A percentile compares a stretch with the other conserved stretches of the same genome.
Evolutionary conservation across 2,797 vertebrate species (phyloP).

Genomic region (Ceryle rudis): DNA sequence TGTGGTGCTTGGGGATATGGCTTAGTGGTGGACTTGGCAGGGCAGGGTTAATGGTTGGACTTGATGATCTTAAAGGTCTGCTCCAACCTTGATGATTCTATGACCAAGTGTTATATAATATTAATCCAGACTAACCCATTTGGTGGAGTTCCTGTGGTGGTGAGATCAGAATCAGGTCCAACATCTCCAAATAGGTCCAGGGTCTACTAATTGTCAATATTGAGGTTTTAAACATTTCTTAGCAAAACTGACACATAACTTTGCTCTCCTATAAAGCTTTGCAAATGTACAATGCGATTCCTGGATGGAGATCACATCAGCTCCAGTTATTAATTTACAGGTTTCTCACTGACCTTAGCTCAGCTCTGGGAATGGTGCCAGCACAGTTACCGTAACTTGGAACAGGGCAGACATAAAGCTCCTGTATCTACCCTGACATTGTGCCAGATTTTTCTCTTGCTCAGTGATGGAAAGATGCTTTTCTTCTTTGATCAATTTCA

Average conservation of each 20-base stretch:
- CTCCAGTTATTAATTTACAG: slow-evolving; percentile 44
- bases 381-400: slow-evolving; percentile 41
- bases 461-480: not conserved
- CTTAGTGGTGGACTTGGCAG: too few species aligned
- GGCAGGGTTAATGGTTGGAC: too few species aligned
- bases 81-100: too few species aligned
- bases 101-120: too few species aligned
- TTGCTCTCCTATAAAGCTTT: not conserved
- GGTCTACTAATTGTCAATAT: not conserved
- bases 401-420: slow-evolving; percentile 2
- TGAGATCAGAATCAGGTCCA: not conserved
- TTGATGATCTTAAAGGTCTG: too few species aligned
- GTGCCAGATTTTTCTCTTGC: slow-evolving; percentile 8
- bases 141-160: not conserved
- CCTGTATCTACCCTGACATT: slow-evolving; percentile 14
- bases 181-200: not conserved
- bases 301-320: slow-evolving; percentile 40
- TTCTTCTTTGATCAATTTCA: not conserved
- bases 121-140: not conserved
- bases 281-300: not conserved
- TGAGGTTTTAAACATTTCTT: not conserved
- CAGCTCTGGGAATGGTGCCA: slow-evolving; percentile 56
- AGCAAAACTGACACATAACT: not conserved
- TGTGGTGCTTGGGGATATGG: too few species aligned
- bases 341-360: slow-evolving; percentile 51